Conservation (phyloP, 1,140 invertebrate genomes). For the Papilio dardanus region DNA sequence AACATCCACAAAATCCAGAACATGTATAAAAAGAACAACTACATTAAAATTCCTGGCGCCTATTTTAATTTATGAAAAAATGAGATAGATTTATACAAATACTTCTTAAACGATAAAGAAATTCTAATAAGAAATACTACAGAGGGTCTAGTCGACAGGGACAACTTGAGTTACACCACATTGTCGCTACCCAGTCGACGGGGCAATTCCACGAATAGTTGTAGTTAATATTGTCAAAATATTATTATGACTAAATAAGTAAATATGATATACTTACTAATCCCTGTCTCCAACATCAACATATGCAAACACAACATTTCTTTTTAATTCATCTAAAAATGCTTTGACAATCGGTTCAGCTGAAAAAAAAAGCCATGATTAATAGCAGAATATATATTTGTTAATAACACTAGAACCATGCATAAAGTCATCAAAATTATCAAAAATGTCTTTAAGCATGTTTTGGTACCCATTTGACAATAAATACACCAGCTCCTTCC, state of each 20-base stretch:
- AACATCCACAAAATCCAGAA: no score
- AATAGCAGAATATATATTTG: not conserved
- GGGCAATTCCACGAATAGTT: no score
- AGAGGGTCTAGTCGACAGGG: no score
- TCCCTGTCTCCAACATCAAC: conserved; percentile 88
- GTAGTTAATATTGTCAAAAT: no score
- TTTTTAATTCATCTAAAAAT: conserved; percentile 82
- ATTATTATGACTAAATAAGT: not conserved
- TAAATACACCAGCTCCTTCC: conserved; percentile 74
- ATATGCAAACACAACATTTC: conserved; percentile 84
- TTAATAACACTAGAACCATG: conserved; percentile 9
- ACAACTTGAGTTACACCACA: no score
- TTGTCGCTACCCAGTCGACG: no score
- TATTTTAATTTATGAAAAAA: no score
- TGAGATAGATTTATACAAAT: no score
- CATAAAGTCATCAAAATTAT: not conserved
- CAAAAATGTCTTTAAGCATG: conserved; percentile 12
- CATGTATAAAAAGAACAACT: no score
- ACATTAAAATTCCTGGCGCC: no score
- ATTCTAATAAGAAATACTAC: no score
- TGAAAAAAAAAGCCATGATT: conserved; percentile 54
- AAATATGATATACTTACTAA: conserved; percentile 80
- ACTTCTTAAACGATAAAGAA: no score
- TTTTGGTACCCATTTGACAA: conserved; percentile 63
- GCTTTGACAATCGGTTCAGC: conserved; percentile 85